These are phyloP conservation scores for Myioborus miniatus DNA, from an alignment of 2,797 vertebrate genomes.

Conservation along the genomic window DNA sequence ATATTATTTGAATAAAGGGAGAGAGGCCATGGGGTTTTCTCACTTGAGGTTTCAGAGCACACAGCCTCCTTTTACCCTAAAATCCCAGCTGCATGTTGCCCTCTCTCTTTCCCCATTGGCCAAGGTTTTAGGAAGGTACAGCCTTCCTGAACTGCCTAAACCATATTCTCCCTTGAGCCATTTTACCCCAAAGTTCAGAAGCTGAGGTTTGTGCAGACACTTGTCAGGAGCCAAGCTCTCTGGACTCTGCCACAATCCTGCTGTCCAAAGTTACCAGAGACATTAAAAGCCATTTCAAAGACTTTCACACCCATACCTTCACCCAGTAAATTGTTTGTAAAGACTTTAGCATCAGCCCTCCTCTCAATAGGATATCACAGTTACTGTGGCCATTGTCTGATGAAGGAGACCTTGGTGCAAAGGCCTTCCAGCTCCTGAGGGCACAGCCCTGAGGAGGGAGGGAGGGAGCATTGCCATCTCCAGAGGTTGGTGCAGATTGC, in stretches of 20 bases:
- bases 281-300: not conserved
- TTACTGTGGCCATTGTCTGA: not conserved
- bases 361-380: rapidly evolving
- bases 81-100: rapidly evolving
- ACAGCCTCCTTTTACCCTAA: not conserved
- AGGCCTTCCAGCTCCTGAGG: not conserved
- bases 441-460: not conserved
- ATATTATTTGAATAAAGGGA: not conserved
- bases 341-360: not conserved
- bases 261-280: not conserved
- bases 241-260: not conserved
- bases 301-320: rapidly evolving
- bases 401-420: not conserved
- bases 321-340: not conserved
- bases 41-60: not conserved
- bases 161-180: not conserved
- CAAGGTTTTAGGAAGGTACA: not conserved
- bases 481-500: not conserved
- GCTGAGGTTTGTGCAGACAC: not conserved
- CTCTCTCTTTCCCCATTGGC: not conserved
- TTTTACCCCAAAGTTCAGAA: not conserved
- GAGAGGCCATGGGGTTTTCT: not conserved
- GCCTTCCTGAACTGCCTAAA: rapidly evolving
- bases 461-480: not conserved
- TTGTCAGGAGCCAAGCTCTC: not conserved